A percentile compares a stretch with the other conserved stretches of the same genome.
Conservation (phyloP, 2,797 vertebrate genomes). For the Oreochromis mossambicus region DNA sequence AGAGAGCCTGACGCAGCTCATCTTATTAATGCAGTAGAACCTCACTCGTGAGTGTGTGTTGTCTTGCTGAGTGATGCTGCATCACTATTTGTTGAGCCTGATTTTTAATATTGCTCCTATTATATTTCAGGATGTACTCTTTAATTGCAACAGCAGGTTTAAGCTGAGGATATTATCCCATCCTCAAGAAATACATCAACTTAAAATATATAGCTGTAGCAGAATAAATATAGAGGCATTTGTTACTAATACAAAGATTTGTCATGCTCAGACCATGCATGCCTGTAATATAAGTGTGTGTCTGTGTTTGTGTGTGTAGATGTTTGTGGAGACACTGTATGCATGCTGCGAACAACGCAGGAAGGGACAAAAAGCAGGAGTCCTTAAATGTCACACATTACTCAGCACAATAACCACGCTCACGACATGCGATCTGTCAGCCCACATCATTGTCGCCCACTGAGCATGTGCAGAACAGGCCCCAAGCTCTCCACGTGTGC, state of each 20-base stretch:
- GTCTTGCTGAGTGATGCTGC: background rate
- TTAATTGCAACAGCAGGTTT: background rate
- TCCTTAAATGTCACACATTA: slow-evolving; percentile 70
- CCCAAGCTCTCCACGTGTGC: slow-evolving; percentile 48
- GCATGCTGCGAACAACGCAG: background rate
- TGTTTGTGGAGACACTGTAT: background rate
- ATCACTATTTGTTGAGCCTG: background rate
- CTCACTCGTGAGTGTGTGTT: background rate
- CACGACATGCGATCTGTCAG: slow-evolving; percentile 69
- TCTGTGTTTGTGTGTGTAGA: background rate
- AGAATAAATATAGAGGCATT: background rate
- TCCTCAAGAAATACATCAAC: background rate
- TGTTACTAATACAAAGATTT: background rate
- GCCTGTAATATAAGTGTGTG: accelerated
- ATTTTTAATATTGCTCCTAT: background rate
- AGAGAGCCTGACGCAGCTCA: background rate
- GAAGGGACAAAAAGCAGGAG: slow-evolving; percentile 26
- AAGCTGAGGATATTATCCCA: background rate
- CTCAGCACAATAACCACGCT: slow-evolving; percentile 55
- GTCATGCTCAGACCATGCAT: background rate
- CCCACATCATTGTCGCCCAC: slow-evolving; percentile 47
- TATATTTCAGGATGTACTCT: background rate
- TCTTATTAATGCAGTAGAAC: background rate
- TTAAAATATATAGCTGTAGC: background rate
- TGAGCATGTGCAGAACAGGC: slow-evolving; percentile 66